Percentiles rank a stretch among this genome's conserved stretches.
Conservation (phyloP, 2,888 invertebrate genomes). For the Laothoe populi region DNA sequence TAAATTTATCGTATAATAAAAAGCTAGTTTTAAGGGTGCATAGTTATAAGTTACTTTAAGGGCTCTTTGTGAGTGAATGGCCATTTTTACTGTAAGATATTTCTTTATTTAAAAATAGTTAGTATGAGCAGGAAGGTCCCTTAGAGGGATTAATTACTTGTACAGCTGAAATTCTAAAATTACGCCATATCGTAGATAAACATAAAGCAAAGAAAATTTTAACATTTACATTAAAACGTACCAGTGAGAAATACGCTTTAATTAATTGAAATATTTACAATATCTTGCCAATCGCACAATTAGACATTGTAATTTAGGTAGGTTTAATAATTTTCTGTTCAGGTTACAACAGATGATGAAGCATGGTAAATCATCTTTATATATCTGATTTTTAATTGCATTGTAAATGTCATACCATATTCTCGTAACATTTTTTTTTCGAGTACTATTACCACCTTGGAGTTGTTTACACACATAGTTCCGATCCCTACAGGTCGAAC, state of each 20-base stretch:
- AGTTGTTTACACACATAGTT: no score
- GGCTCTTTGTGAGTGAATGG: conserved; percentile 1
- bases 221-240: conserved; percentile 49
- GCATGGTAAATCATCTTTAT: not conserved
- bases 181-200: conserved; percentile 67
- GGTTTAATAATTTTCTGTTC: not conserved
- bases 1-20: conserved; percentile 31
- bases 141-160: not conserved
- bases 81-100: not conserved
- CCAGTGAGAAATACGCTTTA: conserved; percentile 66
- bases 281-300: conserved; percentile 72
- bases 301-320: conserved; percentile 48
- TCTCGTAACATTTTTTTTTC: no score
- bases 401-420: no score
- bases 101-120: conserved; percentile 11
- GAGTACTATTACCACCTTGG: no score
- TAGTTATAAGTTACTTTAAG: conserved; percentile 13
- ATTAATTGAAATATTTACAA: conserved; percentile 49
- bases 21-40: conserved; percentile 29
- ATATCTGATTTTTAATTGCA: not conserved
- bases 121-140: not conserved
- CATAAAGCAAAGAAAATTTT: conserved; percentile 53
- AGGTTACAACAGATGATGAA: not conserved
- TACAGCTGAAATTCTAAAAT: conserved; percentile 53
- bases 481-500: no score